Evolutionary conservation across 2,113 vertebrate genomes (phyloP).

Genomic region (Lucifuga dentata): DNA sequence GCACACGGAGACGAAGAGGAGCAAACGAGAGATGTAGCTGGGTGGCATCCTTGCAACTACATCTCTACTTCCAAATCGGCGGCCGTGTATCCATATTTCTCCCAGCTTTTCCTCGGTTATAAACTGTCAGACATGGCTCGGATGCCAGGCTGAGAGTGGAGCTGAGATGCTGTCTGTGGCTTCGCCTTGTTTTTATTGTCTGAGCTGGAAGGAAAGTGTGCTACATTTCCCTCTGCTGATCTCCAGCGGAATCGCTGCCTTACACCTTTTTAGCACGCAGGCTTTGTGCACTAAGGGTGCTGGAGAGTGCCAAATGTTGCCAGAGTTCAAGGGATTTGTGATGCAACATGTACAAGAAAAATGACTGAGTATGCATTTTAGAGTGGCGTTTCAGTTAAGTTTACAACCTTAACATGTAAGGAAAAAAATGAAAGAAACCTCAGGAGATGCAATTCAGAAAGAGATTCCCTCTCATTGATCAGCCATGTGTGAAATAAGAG

Average conservation of each 20-base stretch:
- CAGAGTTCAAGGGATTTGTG: too few species aligned
- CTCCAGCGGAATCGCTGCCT: not conserved
- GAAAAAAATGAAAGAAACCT: too few species aligned
- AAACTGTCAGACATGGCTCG: constrained; percentile 28
- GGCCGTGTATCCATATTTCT: constrained; percentile 53
- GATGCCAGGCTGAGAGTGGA: constrained; percentile 27
- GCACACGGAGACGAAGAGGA: constrained; percentile 64
- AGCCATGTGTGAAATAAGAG: too few species aligned
- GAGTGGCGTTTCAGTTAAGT: too few species aligned
- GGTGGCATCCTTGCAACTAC: constrained; percentile 76
- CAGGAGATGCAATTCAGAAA: too few species aligned
- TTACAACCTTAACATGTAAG: too few species aligned
- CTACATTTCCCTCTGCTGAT: constrained; percentile 42
- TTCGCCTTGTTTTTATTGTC: constrained; percentile 71
- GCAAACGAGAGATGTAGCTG: constrained; percentile 60
- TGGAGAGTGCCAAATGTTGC: too few species aligned
- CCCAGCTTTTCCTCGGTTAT: not conserved
- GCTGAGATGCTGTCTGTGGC: constrained; percentile 58
- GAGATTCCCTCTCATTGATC: too few species aligned
- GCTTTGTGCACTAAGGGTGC: too few species aligned
- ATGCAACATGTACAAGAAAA: too few species aligned
- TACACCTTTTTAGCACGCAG: too few species aligned
- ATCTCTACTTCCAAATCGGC: constrained; percentile 64
- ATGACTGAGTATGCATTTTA: too few species aligned
- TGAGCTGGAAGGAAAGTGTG: constrained; percentile 13